Evolutionary conservation across 2,888 invertebrate species (phyloP).

Genomic region (Erebia aethiops): DNA sequence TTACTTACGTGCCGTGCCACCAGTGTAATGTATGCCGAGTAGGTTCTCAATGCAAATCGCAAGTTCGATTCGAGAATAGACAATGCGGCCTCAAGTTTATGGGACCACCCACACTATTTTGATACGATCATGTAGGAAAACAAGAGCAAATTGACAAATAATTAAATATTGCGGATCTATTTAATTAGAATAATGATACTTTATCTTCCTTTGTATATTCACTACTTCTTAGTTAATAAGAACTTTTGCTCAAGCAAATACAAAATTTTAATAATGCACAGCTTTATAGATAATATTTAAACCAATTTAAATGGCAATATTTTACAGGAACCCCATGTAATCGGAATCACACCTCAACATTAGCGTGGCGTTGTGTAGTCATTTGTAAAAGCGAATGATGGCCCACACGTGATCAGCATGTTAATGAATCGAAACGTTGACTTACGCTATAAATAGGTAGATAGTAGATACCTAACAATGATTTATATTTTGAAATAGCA

Average conservation of each 20-base stretch:
- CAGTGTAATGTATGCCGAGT: slow-evolving; percentile 76
- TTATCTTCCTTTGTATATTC: background rate
- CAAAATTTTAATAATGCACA: background rate
- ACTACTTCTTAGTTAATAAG: background rate
- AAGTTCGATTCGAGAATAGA: slow-evolving; percentile 81
- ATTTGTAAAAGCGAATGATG: slow-evolving; percentile 55
- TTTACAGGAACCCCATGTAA: slow-evolving; percentile 41
- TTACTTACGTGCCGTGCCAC: slow-evolving; percentile 69
- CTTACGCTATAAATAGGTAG: slow-evolving; percentile 46
- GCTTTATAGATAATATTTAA: background rate
- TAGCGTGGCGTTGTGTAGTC: slow-evolving; percentile 52
- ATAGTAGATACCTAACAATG: slow-evolving; percentile 15
- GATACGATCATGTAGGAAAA: slow-evolving; percentile 47
- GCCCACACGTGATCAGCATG: slow-evolving; percentile 56
- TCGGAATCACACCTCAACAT: slow-evolving; percentile 51
- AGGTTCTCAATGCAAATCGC: slow-evolving; percentile 79
- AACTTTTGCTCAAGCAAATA: background rate
- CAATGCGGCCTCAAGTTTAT: slow-evolving; percentile 76
- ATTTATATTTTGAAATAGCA: slow-evolving; percentile 20
- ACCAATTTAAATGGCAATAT: slow-evolving; percentile 28
- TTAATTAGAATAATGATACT: slow-evolving; percentile 2
- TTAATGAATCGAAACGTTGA: slow-evolving; percentile 52
- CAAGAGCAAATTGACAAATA: slow-evolving; percentile 38
- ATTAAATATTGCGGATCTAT: slow-evolving; percentile 19
- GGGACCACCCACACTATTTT: slow-evolving; percentile 76